Evolutionary conservation across 2,113 vertebrate species (phyloP).

Genomic region (Litocranius walleri): DNA sequence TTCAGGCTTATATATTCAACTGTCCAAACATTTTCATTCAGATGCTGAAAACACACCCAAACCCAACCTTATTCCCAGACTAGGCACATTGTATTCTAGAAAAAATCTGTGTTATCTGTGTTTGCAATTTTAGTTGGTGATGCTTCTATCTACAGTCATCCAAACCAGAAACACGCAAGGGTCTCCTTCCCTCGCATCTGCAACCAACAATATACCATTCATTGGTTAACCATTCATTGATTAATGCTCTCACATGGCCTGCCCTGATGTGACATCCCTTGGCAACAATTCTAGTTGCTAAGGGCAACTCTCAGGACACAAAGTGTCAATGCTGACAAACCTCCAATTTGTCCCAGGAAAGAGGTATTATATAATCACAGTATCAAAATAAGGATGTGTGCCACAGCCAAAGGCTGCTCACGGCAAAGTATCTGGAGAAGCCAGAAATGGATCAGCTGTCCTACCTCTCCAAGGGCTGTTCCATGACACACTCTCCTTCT

Average conservation of each 20-base stretch:
- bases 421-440: neutral
- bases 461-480: neutral
- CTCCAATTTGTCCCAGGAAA: neutral
- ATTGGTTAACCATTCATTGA: neutral
- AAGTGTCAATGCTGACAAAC: neutral
- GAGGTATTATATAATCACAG: neutral
- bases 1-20: neutral
- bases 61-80: neutral
- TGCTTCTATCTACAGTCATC: neutral
- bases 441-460: neutral
- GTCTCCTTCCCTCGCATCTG: neutral
- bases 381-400: neutral
- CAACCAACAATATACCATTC: neutral
- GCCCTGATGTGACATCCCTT: neutral
- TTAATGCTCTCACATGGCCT: neutral
- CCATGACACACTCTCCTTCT: neutral
- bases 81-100: neutral
- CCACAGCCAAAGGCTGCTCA: neutral
- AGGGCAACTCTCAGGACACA: neutral
- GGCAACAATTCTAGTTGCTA: neutral
- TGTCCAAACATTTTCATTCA: neutral
- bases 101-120: neutral
- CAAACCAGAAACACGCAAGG: neutral
- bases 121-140: neutral
- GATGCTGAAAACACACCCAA: neutral